A percentile compares a stretch with the other conserved stretches of the same genome.
phyloP scores from a whole-genome alignment of 1,140 invertebrate genomes.

The Sycobia sp. region DNA sequence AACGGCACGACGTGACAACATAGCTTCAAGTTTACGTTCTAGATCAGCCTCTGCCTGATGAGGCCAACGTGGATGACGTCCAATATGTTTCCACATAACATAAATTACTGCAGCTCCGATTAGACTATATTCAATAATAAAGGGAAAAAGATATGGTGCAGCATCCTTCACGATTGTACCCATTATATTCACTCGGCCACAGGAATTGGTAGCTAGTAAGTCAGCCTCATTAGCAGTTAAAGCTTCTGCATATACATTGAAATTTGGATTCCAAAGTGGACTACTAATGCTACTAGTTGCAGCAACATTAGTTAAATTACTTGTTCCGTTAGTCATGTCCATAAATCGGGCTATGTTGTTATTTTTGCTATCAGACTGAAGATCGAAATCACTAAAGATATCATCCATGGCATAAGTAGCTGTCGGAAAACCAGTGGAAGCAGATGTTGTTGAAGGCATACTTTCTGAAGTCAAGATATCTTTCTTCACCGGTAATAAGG shows the following conservation, averaged over 20 bases:
- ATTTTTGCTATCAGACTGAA: conserved; percentile 41
- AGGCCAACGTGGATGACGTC: conserved; percentile 72
- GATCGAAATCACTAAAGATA: conserved; percentile 38
- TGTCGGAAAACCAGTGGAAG: conserved; percentile 41
- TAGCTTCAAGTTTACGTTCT: conserved; percentile 82
- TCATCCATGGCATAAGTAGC: conserved; percentile 56
- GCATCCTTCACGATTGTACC: conserved; percentile 89
- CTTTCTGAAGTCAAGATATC: conserved; percentile 43
- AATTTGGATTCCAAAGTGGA: conserved; percentile 52
- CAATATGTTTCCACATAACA: conserved; percentile 97
- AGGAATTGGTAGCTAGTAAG: conserved; percentile 64
- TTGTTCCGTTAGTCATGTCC: conserved; percentile 7
- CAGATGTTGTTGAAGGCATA: conserved; percentile 57
- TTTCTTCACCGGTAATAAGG: conserved; percentile 39
- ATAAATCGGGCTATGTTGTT: conserved; percentile 31
- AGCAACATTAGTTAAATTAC: background rate
- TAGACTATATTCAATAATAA: conserved; percentile 95
- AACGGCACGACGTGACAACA: conserved; percentile 80
- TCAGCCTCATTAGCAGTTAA: conserved; percentile 47
- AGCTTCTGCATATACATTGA: conserved; percentile 69
- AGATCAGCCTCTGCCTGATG: conserved; percentile 82
- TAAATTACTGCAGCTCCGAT: conserved; percentile 97
- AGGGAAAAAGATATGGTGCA: conserved; percentile 91
- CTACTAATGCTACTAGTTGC: background rate
- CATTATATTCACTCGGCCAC: conserved; percentile 88